These are phyloP conservation scores for Rhabdophis nuchalis DNA, from an alignment of 2,797 vertebrate genomes.

Conservation along the genomic window DNA sequence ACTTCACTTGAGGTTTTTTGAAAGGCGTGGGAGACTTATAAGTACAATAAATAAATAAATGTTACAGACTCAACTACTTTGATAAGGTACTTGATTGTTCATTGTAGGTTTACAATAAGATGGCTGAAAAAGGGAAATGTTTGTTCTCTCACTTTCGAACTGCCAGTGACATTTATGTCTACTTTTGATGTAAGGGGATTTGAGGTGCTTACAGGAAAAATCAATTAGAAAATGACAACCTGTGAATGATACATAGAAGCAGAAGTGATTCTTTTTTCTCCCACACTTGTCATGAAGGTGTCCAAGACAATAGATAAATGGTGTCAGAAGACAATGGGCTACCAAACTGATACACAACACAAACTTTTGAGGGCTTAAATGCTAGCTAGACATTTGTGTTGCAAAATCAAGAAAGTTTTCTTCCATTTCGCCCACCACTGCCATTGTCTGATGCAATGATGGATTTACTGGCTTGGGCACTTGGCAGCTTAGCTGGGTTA, in stretches of 20 bases:
- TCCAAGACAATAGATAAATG: background rate
- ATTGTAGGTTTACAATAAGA: background rate
- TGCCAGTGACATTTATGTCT: background rate
- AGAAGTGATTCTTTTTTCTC: background rate
- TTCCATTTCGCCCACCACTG: background rate
- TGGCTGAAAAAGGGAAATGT: background rate
- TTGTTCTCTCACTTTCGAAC: background rate
- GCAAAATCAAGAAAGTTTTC: constrained; percentile 1
- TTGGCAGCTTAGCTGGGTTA: constrained; percentile 9
- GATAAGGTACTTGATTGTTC: background rate
- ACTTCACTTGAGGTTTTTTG: background rate
- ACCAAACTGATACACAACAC: background rate
- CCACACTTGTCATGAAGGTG: background rate
- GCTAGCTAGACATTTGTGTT: background rate
- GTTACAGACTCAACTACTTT: background rate
- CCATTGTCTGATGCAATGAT: constrained; percentile 8
- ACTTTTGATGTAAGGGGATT: background rate
- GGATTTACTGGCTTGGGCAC: constrained; percentile 12
- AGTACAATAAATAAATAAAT: background rate
- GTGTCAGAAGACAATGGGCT: background rate
- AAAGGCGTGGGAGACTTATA: background rate
- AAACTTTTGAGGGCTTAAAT: background rate
- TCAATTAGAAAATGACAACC: constrained; percentile 14
- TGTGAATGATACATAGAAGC: background rate
- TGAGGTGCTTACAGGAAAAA: background rate